Percentiles rank a stretch among this genome's conserved stretches.
Evolutionary conservation across 2,888 invertebrate genomes (phyloP).

Genomic region (Pomacea canaliculata): DNA sequence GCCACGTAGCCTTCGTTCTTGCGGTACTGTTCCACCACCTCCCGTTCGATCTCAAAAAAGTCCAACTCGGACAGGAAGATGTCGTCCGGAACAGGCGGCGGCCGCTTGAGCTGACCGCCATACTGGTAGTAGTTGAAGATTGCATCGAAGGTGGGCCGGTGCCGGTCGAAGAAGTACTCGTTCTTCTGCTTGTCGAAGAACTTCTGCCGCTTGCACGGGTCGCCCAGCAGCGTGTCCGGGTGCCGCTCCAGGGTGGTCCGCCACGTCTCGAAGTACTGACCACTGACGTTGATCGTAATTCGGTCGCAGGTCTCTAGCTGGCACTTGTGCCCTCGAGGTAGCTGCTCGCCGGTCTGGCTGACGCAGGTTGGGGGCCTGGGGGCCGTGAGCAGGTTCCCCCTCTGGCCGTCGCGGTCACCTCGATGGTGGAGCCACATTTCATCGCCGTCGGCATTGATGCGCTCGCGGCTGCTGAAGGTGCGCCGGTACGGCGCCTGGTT

Average conservation of each 20-base stretch:
- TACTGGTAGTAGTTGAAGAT: conserved; percentile 69
- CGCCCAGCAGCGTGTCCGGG: conserved; percentile 67
- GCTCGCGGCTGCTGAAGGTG: conserved; percentile 48
- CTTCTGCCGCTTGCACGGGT: conserved; percentile 64
- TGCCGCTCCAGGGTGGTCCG: conserved; percentile 64
- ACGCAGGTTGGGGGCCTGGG: conserved; percentile 18
- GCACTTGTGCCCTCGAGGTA: conserved; percentile 55
- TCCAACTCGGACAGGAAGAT: conserved; percentile 67
- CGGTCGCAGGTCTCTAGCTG: conserved; percentile 62
- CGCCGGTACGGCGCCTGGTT: conserved; percentile 60
- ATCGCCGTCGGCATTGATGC: conserved; percentile 47
- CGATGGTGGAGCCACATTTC: conserved; percentile 33
- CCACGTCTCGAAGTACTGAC: conserved; percentile 68
- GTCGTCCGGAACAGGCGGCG: conserved; percentile 68
- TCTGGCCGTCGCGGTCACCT: conserved; percentile 2
- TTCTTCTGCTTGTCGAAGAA: conserved; percentile 65
- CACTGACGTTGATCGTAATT: conserved; percentile 68
- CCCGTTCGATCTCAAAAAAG: conserved; percentile 68
- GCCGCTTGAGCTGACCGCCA: conserved; percentile 66
- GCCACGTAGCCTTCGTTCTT: conserved; percentile 66
- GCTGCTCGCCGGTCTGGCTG: conserved; percentile 21
- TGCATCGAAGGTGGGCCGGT: conserved; percentile 69
- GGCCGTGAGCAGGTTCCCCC: neutral
- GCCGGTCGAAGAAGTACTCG: conserved; percentile 69
- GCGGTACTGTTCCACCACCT: conserved; percentile 66